Base-by-base conservation (phyloP, 2,113 vertebrate species). In the Lynx canadensis region DNA sequence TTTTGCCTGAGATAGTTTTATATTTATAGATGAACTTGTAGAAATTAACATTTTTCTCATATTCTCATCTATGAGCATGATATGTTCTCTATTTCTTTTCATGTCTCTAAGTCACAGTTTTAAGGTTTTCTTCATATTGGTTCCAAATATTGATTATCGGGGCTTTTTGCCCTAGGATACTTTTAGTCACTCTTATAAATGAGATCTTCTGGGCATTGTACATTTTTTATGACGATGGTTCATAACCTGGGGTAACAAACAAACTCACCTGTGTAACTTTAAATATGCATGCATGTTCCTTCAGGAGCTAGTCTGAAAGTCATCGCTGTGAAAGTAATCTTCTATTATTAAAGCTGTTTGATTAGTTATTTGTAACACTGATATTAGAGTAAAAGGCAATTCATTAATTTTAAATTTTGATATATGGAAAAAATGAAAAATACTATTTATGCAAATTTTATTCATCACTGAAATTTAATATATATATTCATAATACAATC, bases 331-430 rank as follows among this genome's bases (percentile, higher is more conserved):
- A 63, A 91, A 97, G 48, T 74, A 94, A 38, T 85, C 91, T 97
- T 90, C 69, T 82, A 96, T 86, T 94, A 83, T 93, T 90, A 94
- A 91, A 96, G n/a, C 15, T 93, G 91, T 94, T 36, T 94, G 55
- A 96, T 95, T 83, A 96, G 55, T 74, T 95, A 97, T 94, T 92
- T 95, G n/a, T 89, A 97, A 92, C 12, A 89, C 65, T 97, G 41
- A 88, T 93, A 93, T 65, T 89, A 78, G 93, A 60, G 91, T 66
- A 91, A 96, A 85, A 97, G 57, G 63, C 27, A 68, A 92, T 79
- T 5, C 2, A 57, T 15, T 85, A 95, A 90, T 95, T 91, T 95
- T 52, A 85, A 94, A 90, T 94, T 91, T 95, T 11, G 85, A 94
- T 50, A 63, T 60, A 95, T 4, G 88, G 78, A 97, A 76, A 76